Conservation (phyloP, 1,140 invertebrate genomes). For the Panagrolaimus sp. region DNA sequence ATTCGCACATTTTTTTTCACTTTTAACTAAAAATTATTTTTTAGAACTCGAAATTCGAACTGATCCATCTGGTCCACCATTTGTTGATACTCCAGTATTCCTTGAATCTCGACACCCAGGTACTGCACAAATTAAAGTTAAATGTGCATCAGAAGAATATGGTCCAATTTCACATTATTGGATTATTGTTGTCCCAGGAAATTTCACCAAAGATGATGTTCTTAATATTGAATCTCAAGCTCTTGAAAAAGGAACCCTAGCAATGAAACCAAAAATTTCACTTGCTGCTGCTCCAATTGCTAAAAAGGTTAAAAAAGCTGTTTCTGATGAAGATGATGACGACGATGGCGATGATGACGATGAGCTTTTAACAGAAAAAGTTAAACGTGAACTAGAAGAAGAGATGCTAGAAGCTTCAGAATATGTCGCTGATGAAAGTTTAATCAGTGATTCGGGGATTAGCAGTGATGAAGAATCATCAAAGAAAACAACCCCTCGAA, state of each 20-base stretch:
- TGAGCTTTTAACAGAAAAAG: neutral
- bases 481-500: conserved; percentile 16
- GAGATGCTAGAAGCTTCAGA: conserved; percentile 16
- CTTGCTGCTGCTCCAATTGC: neutral
- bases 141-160: conserved; percentile 92
- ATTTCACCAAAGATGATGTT: conserved; percentile 64
- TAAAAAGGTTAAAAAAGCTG: conserved; percentile 2
- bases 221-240: conserved; percentile 33
- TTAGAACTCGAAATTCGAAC: conserved; percentile 29
- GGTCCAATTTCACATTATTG: conserved; percentile 97
- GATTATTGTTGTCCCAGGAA: conserved; percentile 86
- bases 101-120: conserved; percentile 38
- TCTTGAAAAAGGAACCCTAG: conserved; percentile 16
- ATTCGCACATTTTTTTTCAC: too few relatives aligned
- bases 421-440: neutral
- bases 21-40: conserved; percentile 41
- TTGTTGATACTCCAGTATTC: conserved; percentile 51
- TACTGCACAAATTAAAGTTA: conserved; percentile 69
- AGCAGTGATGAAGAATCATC: conserved; percentile 17
- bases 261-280: conserved; percentile 12
- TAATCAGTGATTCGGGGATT: conserved; percentile 13
- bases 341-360: neutral
- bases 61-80: conserved; percentile 53
- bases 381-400: conserved; percentile 27
- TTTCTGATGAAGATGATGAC: conserved; percentile 18